phyloP scores from a whole-genome alignment of 2,888 invertebrate species.

The Melolontha melolontha region DNA sequence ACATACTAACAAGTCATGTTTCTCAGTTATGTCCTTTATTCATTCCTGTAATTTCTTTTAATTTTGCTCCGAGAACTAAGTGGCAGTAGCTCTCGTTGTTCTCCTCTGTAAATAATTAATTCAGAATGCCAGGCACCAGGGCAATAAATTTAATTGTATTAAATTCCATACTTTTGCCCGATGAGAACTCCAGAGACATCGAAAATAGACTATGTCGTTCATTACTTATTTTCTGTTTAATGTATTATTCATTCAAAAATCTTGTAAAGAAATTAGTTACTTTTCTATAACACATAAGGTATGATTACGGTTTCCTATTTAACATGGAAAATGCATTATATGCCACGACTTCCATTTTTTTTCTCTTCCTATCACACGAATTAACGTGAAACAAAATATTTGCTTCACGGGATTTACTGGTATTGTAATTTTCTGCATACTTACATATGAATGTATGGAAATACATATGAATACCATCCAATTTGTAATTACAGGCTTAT shows the following conservation, averaged over 20 bases:
- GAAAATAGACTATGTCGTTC: not conserved
- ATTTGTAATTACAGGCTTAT: no score
- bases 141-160: constrained; percentile 23
- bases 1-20: no score
- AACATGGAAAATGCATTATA: not conserved
- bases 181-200: not conserved
- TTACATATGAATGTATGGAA: no score
- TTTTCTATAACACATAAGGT: not conserved
- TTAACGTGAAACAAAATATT: no score
- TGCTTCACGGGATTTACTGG: no score
- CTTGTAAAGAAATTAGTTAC: not conserved
- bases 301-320: not conserved
- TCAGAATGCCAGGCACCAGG: not conserved
- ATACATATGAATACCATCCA: no score
- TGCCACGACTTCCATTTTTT: no score
- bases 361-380: no score
- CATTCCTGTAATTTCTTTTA: constrained; percentile 3
- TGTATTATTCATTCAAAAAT: constrained; percentile 14
- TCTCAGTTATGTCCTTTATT: no score
- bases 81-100: constrained; percentile 3
- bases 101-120: constrained; percentile 16
- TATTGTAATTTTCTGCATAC: no score
- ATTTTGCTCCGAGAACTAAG: not conserved
- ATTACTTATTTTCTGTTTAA: constrained; percentile 9
- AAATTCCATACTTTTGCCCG: constrained; percentile 13